Base-by-base conservation (phyloP, 2,888 invertebrate genomes). In the Ferrisia virgata region DNA sequence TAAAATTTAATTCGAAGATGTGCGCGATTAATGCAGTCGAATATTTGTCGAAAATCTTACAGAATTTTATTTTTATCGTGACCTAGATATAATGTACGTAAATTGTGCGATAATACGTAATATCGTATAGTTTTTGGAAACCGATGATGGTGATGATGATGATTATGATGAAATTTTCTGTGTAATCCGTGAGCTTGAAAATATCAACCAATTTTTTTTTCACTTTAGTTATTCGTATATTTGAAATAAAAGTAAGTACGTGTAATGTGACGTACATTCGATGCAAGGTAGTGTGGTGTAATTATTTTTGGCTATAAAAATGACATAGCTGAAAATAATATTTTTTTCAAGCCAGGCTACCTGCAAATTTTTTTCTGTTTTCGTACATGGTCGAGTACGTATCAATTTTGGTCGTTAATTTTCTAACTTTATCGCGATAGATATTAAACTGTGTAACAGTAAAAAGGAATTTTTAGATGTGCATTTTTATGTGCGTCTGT, bases 41-140 rank as follows among this genome's bases (percentile, higher is more conserved):
- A n/a, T 76, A 36, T 22, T 33, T 36, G 31, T 33, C 36, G 33
- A 25, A 72, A 72, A 76, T 6, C 36, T 36, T 18, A 53, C 22
- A n/a, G 36, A 33, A 76, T 76, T 76, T 76, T 76, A 76, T 76
- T 76, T 36, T 76, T 36, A 76, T 76, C 72, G 72, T 76, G 72
- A 76, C 72, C 72, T 36, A 76, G 72, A 76, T 76, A 8, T 5
- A 39, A 8, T 8, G 5, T 5, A 39, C 11, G 39, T 39, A 39
- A 39, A n/a, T n/a, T n/a, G n/a, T n/a, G n/a, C n/a, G n/a, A n/a
- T n/a, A n/a, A n/a, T n/a, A n/a, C n/a, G n/a, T n/a, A n/a, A n/a
- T n/a, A n/a, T n/a, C n/a, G n/a, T n/a, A n/a, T n/a, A n/a, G n/a
- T n/a, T n/a, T n/a, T n/a, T n/a, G n/a, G n/a, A n/a, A n/a, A n/a